These are phyloP conservation scores for Elanoides forficatus DNA, from an alignment of 2,113 vertebrate species.

Conservation along the genomic window DNA sequence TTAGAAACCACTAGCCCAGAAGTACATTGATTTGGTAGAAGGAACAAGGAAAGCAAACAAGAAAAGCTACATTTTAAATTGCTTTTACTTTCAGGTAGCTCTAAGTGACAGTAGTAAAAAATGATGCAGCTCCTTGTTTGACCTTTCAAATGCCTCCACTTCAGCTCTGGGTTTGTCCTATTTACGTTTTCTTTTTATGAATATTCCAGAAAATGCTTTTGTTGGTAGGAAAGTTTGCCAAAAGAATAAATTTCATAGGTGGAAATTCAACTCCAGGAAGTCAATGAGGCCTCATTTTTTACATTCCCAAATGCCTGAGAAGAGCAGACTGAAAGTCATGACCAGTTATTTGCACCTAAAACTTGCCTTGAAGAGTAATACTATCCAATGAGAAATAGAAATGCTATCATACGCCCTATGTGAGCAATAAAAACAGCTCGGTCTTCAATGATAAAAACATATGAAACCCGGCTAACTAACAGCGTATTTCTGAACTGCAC, in stretches of 20 bases:
- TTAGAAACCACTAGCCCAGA: background rate
- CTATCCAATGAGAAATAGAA: background rate
- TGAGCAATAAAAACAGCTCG: background rate
- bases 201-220: background rate
- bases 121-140: background rate
- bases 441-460: background rate
- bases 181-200: background rate
- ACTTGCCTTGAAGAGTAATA: background rate
- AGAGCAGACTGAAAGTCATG: background rate
- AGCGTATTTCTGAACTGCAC: background rate
- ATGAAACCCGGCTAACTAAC: background rate
- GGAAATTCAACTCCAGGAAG: background rate
- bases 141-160: background rate
- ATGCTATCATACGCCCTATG: background rate
- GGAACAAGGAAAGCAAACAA: background rate
- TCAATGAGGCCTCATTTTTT: background rate
- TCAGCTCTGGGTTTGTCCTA: background rate
- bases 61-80: background rate
- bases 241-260: background rate
- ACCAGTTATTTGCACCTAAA: background rate
- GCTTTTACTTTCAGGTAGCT: background rate
- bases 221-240: background rate
- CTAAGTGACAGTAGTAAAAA: background rate
- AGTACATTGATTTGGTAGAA: background rate
- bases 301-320: background rate